Percentiles rank a stretch among this genome's conserved stretches.
These are phyloP conservation scores for Aspiorhynchus laticeps DNA, from an alignment of 2,113 vertebrate genomes.

Conservation along the genomic window DNA sequence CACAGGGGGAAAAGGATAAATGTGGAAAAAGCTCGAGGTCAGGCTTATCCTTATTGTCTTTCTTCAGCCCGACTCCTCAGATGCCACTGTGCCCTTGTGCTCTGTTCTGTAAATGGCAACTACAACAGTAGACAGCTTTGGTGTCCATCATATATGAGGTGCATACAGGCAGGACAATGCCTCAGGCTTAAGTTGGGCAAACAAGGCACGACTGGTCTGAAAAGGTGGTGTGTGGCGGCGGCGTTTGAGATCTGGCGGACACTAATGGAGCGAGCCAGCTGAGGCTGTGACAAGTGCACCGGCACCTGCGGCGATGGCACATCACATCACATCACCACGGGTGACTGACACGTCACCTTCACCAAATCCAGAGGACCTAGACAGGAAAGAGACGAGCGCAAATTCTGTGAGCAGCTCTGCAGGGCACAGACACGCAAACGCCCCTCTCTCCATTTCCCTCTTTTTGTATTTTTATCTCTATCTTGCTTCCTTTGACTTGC, in stretches of 20 bases:
- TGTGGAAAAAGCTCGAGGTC: slow-evolving; percentile 22
- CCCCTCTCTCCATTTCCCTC: neutral
- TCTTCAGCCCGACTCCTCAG: neutral
- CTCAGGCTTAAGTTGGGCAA: neutral
- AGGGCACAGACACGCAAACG: neutral
- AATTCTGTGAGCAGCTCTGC: slow-evolving; percentile 21
- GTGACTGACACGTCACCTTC: slow-evolving; percentile 51
- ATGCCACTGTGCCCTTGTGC: slow-evolving; percentile 3
- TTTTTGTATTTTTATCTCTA: slow-evolving; percentile 32
- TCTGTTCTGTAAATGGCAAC: slow-evolving; percentile 22
- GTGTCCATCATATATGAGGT: slow-evolving; percentile 19
- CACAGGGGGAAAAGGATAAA: slow-evolving; percentile 8
- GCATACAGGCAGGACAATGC: neutral
- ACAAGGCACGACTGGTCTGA: slow-evolving; percentile 19
- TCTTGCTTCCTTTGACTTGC: slow-evolving; percentile 32
- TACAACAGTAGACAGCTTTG: neutral
- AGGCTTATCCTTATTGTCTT: slow-evolving; percentile 24
- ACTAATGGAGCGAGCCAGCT: slow-evolving; percentile 30
- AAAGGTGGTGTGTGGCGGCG: neutral
- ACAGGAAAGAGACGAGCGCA: neutral
- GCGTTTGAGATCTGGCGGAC: neutral
- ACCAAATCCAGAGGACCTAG: slow-evolving; percentile 39
- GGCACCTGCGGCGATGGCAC: slow-evolving; percentile 39
- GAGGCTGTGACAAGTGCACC: slow-evolving; percentile 41
- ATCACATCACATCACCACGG: slow-evolving; percentile 41